A percentile compares a stretch with the other conserved stretches of the same genome.
phyloP scores from a whole-genome alignment of 2,888 invertebrate genomes.

The Nasonovia ribisnigri region DNA sequence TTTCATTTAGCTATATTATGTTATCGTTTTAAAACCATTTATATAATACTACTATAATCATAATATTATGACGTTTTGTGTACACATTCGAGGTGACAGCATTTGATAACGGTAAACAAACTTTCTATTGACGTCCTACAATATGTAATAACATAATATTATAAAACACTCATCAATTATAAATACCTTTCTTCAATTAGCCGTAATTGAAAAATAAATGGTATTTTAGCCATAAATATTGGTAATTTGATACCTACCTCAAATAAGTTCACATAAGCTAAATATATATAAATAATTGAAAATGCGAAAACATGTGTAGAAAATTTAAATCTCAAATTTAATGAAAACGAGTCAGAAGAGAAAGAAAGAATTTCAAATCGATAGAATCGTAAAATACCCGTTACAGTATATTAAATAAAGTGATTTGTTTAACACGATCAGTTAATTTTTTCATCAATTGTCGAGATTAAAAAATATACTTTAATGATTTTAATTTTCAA shows the following conservation, averaged over 20 bases:
- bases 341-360: neutral
- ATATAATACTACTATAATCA: neutral
- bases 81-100: neutral
- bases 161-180: constrained; percentile 21
- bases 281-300: neutral
- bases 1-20: neutral
- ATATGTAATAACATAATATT: neutral
- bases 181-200: constrained; percentile 4
- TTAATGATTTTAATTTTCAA: neutral
- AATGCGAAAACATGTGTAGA: neutral
- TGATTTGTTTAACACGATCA: neutral
- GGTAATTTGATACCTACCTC: neutral
- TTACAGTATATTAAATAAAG: neutral
- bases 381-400: neutral
- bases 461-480: neutral
- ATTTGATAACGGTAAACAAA: constrained; percentile 32
- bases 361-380: neutral
- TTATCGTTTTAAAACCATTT: neutral
- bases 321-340: neutral
- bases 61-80: neutral
- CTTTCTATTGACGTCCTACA: neutral
- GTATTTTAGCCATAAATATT: neutral
- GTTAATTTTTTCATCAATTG: neutral
- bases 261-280: neutral
- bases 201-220: neutral